Evolutionary conservation across 2,113 vertebrate species (phyloP).

Genomic region (Percopsis transmontana): DNA sequence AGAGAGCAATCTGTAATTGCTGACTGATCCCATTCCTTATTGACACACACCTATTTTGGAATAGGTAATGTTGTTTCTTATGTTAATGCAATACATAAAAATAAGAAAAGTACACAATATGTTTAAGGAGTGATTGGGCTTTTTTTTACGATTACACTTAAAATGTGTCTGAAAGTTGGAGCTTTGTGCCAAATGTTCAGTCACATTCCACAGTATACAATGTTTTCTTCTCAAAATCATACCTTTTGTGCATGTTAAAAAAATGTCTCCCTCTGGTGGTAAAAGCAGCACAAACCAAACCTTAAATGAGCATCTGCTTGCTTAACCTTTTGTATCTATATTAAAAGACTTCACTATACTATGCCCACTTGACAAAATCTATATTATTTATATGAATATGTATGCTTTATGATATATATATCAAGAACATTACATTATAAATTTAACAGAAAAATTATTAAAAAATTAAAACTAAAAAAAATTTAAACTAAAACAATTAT

Average conservation of each 20-base stretch:
- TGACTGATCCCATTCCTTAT: slow-evolving; percentile 31
- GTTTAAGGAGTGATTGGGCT: neutral
- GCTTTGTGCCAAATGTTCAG: neutral
- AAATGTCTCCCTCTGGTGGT: slow-evolving; percentile 66
- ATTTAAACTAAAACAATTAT: too few relatives aligned
- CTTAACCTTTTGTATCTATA: neutral
- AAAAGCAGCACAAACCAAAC: neutral
- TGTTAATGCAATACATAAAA: slow-evolving; percentile 16
- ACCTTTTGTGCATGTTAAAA: neutral
- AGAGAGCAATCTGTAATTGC: neutral
- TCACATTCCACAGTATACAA: neutral
- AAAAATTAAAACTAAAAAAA: too few relatives aligned
- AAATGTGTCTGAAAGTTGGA: neutral
- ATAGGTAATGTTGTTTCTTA: too few relatives aligned
- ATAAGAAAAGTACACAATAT: slow-evolving; percentile 11
- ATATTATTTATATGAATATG: neutral
- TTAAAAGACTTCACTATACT: too few relatives aligned
- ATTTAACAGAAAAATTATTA: too few relatives aligned
- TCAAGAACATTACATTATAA: too few relatives aligned
- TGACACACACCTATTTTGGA: slow-evolving; percentile 2
- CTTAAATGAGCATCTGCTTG: neutral
- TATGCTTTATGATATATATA: too few relatives aligned
- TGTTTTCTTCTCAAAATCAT: neutral
- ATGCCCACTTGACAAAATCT: neutral
- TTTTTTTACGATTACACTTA: neutral